A percentile compares a stretch with the other conserved stretches of the same genome.
Evolutionary conservation across 1,140 invertebrate genomes (phyloP).

Genomic region (Papilio machaon): DNA sequence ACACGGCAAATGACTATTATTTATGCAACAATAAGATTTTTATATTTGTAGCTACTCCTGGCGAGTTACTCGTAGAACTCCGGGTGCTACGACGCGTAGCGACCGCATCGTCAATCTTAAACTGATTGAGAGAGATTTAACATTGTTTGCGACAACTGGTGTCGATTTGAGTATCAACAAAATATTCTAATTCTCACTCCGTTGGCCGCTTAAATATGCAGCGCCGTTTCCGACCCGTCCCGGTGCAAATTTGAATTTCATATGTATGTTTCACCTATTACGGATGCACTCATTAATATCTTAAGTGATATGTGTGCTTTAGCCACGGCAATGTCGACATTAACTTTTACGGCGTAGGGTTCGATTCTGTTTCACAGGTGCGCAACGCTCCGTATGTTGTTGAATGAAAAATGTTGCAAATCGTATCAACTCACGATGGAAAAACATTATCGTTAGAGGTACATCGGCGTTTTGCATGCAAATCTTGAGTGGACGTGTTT

Average conservation of each 20-base stretch:
- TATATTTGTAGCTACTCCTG: neutral
- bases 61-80: neutral
- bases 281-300: slow-evolving; percentile 81
- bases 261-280: slow-evolving; percentile 81
- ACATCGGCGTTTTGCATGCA: slow-evolving; percentile 75
- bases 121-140: slow-evolving; percentile 46
- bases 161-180: slow-evolving; percentile 74
- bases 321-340: slow-evolving; percentile 55
- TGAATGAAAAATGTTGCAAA: slow-evolving; percentile 78
- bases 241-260: slow-evolving; percentile 81
- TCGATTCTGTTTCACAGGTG: slow-evolving; percentile 13
- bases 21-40: too few species aligned
- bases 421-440: slow-evolving; percentile 76
- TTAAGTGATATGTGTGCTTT: slow-evolving; percentile 75
- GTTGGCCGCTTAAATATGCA: slow-evolving; percentile 80
- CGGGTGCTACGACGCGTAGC: neutral
- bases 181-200: slow-evolving; percentile 81
- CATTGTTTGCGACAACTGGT: slow-evolving; percentile 59
- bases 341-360: slow-evolving; percentile 45
- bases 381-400: slow-evolving; percentile 70
- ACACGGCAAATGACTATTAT: neutral
- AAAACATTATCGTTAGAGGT: slow-evolving; percentile 76
- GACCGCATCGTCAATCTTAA: neutral
- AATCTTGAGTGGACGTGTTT: slow-evolving; percentile 65
- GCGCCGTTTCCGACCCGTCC: slow-evolving; percentile 68